Evolutionary conservation across 2,888 invertebrate genomes (phyloP).

Genomic region (Spilosoma lubricipeda): DNA sequence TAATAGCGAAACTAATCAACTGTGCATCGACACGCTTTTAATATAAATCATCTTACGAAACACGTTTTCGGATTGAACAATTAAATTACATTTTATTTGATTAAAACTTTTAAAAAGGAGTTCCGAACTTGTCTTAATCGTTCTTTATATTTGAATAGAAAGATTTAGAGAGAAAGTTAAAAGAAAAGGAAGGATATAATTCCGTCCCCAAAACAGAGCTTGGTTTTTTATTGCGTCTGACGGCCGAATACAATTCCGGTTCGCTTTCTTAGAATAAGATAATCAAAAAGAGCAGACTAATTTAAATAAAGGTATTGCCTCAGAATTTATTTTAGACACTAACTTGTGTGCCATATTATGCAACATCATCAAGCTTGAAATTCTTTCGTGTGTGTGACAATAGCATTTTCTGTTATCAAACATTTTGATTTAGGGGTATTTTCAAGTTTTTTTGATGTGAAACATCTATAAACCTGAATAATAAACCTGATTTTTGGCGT

Average conservation of each 20-base stretch:
- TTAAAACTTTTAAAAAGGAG: conserved; percentile 52
- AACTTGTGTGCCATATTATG: conserved; percentile 6
- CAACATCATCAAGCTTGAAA: conserved; percentile 11
- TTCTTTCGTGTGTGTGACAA: conserved; percentile 10
- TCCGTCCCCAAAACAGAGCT: conserved; percentile 46
- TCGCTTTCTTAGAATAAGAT: conserved; percentile 39
- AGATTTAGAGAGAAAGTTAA: conserved; percentile 57
- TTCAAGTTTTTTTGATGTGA: neutral
- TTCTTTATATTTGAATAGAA: conserved; percentile 53
- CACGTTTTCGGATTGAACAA: conserved; percentile 22
- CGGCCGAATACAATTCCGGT: conserved; percentile 45
- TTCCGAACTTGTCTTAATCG: conserved; percentile 30
- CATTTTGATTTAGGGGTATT: neutral
- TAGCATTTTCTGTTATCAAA: neutral
- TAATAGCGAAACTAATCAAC: conserved; percentile 7
- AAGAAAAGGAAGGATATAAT: conserved; percentile 56
- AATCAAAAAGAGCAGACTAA: conserved; percentile 41
- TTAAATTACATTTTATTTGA: conserved; percentile 38
- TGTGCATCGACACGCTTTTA: conserved; percentile 26
- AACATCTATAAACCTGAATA: no score
- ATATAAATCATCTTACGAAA: conserved; percentile 34
- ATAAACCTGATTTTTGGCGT: no score
- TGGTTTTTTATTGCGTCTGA: conserved; percentile 59
- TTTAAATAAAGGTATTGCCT: conserved; percentile 35
- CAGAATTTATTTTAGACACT: conserved; percentile 12